Percentiles rank a stretch among this genome's conserved stretches.
These are phyloP conservation scores for Dicrurus megarhynchus DNA, from an alignment of 2,113 vertebrate genomes.

Conservation along the genomic window DNA sequence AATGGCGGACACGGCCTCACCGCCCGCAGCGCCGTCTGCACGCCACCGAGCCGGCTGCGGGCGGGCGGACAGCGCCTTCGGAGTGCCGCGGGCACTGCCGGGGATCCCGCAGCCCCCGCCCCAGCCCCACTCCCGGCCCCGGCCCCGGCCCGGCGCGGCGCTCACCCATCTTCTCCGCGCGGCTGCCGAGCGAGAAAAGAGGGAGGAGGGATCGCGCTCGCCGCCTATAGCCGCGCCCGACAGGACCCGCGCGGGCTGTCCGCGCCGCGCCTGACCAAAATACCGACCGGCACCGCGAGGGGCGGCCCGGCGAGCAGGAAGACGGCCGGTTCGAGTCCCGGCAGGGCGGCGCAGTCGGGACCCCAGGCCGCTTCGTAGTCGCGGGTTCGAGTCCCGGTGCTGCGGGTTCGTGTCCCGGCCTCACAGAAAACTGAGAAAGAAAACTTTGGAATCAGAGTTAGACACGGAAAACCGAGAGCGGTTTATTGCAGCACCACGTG, in stretches of 20 bases:
- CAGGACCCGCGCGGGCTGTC: not conserved
- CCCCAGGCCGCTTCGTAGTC: accelerated
- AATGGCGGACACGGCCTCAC: not conserved
- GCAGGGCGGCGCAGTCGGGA: accelerated
- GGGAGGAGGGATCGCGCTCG: accelerated
- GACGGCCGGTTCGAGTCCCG: accelerated
- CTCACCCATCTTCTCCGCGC: not conserved
- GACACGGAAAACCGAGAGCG: accelerated
- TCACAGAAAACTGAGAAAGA: not conserved
- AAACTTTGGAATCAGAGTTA: not conserved
- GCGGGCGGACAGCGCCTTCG: accelerated
- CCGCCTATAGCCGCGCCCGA: not conserved
- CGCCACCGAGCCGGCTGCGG: not conserved
- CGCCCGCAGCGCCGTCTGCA: not conserved
- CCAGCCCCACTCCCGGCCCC: accelerated
- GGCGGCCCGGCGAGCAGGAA: accelerated
- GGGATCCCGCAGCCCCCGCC: not conserved
- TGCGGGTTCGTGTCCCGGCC: no score
- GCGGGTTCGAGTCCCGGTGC: no score
- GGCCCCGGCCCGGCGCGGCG: accelerated
- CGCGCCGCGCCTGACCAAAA: not conserved
- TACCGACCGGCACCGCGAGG: accelerated
- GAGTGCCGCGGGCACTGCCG: accelerated
- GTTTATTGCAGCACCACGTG: accelerated
- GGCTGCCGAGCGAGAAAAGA: not conserved